phyloP scores from a whole-genome alignment of 2,797 vertebrate species.

The Gymnopithys bicolor region DNA sequence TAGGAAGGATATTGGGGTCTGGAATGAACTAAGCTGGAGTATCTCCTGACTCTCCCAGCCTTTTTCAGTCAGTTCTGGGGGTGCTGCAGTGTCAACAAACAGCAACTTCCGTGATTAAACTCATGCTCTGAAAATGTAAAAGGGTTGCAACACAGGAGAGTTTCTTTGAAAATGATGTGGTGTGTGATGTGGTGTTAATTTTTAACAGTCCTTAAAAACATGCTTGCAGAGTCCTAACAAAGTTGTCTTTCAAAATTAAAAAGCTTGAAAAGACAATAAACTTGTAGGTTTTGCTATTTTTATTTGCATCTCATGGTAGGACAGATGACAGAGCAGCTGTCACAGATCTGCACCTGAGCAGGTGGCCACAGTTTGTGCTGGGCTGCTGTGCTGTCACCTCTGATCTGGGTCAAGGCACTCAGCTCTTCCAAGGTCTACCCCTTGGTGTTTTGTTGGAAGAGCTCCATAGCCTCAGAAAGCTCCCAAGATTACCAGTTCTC shows the following conservation, averaged over 20 bases:
- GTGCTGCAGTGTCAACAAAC: not conserved
- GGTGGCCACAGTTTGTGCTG: not conserved
- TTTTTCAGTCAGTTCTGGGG: not conserved
- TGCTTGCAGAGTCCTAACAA: not conserved
- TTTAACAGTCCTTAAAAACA: not conserved
- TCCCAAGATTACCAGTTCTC: not conserved
- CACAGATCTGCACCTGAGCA: not conserved
- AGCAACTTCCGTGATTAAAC: not conserved
- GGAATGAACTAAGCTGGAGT: not conserved
- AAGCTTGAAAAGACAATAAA: not conserved
- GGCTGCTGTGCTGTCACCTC: not conserved
- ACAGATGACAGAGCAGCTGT: not conserved
- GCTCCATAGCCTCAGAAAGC: not conserved
- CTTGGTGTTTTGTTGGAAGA: not conserved
- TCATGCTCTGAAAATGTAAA: not conserved
- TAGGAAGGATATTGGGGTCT: not conserved
- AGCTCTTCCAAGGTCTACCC: rapidly evolving
- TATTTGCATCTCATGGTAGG: not conserved
- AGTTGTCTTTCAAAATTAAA: not conserved
- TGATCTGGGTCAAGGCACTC: not conserved
- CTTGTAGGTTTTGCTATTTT: not conserved
- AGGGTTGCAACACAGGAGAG: rapidly evolving
- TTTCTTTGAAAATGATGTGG: not conserved
- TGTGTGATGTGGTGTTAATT: not conserved
- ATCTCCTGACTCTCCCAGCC: not conserved